Base-by-base conservation (phyloP, 1,140 invertebrate genomes). In the Campoletis sonorensis region DNA sequence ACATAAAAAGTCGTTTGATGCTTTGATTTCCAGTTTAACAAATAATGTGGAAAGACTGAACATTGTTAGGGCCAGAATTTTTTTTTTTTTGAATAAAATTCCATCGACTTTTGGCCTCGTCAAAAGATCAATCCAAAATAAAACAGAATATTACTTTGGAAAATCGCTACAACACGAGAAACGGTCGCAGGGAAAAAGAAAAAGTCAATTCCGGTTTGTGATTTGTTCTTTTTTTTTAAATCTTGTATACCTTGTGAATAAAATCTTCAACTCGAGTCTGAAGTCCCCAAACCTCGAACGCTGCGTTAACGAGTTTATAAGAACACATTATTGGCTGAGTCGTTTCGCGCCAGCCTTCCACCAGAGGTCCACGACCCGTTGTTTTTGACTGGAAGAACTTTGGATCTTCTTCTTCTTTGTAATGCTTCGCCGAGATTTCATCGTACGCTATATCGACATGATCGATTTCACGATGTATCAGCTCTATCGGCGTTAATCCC, bases 211-310 rank as follows among this genome's bases (percentile, higher is more conserved):
- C n/a, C n/a, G n/a, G n/a, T n/a, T n/a, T n/a, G n/a, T n/a, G n/a
- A n/a, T n/a, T n/a, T n/a, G n/a, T n/a, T n/a, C n/a, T n/a, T n/a
- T n/a, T n/a, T n/a, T n/a, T n/a, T n/a, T n/a, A n/a, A n/a, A n/a
- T n/a, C n/a, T n/a, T n/a, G n/a, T n/a, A 51, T 21, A 97, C 96
- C 85, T 94, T 95, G 82, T 98, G 97, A 54, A 97, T 96, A 89
- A 96, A 97, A 73, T 97, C 96, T 92, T 98, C 97, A 0, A 97
- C 96, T 91, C 94, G 95, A 1, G 96, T 97, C 90, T 98, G 97
- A 82, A 98, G 92, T 0, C 97, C 97, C 96, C 97, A 98, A 1
- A 98, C 96, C 92, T 98, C 97, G 91, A 98, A 98, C 73, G 95
- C 96, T 10, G 96, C 96, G 89, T 96, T 93, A 0, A 98, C 97